Base-by-base conservation (phyloP, 1,140 invertebrate genomes). In the Neelides sp. region DNA sequence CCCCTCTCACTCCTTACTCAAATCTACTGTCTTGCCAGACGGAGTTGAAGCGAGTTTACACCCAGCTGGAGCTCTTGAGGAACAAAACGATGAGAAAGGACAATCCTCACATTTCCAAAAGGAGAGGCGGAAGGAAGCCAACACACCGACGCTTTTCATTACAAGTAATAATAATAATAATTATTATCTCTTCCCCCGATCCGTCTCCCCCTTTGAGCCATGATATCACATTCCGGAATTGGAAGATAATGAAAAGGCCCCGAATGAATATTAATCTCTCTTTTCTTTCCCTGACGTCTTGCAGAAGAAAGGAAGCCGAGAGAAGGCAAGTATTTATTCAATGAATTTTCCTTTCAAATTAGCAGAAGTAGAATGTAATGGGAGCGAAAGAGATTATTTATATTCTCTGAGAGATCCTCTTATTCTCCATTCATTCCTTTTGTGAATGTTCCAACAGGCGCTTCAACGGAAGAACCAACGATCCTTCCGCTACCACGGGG, bases 81-180 rank as follows among this genome's bases (percentile, higher is more conserved):
- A 87, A 87, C 65, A 90, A 92, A 69, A 88, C 85, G 13, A 79
- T 94, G 66, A 75, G 89, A 42, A 78, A 85, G 58, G 89, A 93
- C 70, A 95, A 95, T 73, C 91, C 90, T 19, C 90, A 95, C 73
- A 92, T 95, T 66, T 86, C 83, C 48, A 92, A 92, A 69, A 73
- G 88, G 48, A 74, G 87, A 49, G 88, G 89, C 4, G 90, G 89
- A n/a, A 73, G 86, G 48, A 94, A 93, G 70, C 80, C 83, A 52
- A 86, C 85, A 13, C 86, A 92, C 69, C 75, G 90, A 63, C 74
- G 85, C 52, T 91, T 91, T 69, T 86, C 84, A 48, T 70, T 90
- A 58, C 85, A 92, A 78, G 81, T 83, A 73, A 65, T n/a, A n/a
- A n/a, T n/a, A n/a, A n/a, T n/a, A n/a, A n/a, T n/a, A n/a, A n/a